Percentiles rank a stretch among this genome's conserved stretches.
Conservation (phyloP, 2,113 vertebrate species). For the Anoura caudifer region DNA sequence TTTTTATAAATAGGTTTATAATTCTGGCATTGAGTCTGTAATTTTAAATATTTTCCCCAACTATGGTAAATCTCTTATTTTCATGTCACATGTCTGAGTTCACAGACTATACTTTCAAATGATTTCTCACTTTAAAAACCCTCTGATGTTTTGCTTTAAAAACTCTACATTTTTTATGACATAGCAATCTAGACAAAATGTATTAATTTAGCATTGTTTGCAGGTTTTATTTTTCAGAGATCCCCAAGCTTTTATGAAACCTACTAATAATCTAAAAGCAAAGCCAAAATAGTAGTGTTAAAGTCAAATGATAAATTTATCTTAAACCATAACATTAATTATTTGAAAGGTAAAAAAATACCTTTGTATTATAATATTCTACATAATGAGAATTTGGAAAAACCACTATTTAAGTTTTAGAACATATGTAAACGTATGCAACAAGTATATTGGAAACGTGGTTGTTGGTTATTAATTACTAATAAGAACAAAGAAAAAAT, state of each 20-base stretch:
- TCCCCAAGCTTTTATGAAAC: neutral
- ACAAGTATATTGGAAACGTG: neutral
- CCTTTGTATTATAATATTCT: neutral
- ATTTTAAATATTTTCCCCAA: neutral
- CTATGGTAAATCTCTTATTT: neutral
- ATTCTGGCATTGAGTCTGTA: neutral
- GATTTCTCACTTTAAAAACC: neutral
- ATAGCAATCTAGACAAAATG: neutral
- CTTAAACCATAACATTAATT: neutral
- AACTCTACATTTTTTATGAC: neutral
- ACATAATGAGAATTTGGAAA: neutral
- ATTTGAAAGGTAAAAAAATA: constrained; percentile 10
- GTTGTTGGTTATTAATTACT: neutral
- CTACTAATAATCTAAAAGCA: neutral
- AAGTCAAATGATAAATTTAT: neutral
- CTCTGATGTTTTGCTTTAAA: neutral
- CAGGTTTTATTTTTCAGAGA: constrained; percentile 1
- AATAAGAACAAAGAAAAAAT: neutral
- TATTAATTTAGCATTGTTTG: neutral
- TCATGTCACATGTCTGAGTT: neutral
- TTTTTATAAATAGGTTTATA: neutral
- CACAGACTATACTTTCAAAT: neutral
- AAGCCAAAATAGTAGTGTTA: neutral
- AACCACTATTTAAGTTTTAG: constrained; percentile 18
- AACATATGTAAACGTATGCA: neutral